Base-by-base conservation (phyloP, 2,888 invertebrate species). In the Osmoderma eremita region DNA sequence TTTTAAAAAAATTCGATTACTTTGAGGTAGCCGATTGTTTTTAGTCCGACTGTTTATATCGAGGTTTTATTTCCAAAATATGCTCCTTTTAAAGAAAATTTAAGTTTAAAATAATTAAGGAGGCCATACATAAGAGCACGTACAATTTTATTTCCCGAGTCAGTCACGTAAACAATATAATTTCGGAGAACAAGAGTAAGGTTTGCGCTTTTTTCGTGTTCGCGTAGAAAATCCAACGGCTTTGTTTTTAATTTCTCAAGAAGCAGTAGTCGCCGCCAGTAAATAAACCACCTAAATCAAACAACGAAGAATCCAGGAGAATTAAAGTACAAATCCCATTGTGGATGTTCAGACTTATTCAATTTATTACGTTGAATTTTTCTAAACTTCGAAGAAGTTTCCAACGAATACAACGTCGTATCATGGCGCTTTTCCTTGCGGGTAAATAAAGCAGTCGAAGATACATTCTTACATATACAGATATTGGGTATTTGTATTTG, bases 341-440 rank as follows among this genome's bases (percentile, higher is more conserved):
- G 48, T 62, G 48, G 17, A 62, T 62, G 49, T 49, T 30, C n/a
- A 30, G 48, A 30, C 48, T 48, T 62, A 62, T 62, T 48, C 62
- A 30, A 62, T 62, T 62, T 48, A 62, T 45, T 36, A 17, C 15
- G 24, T 36, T 18, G 49, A 36, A 54, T 54, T 54, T 0, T 20
- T 39, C n/a, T 4, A 54, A 36, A 39, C 17, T 54, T 39, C 39
- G 39, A 6, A 17, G 8, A 54, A 54, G 38, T 39, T 51, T 51
- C 24, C 22, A 51, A 4, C 24, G 13, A 24, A 15, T 24, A 22
- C 50, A 30, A 6, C 30, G 30, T 22, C 15, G 30, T 51, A n/a
- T 42, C 17, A 17, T 42, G 4, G 13, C n/a, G 1, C 12, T 12
- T 12, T 42, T 5, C 6, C 10, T 30, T 30, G 5, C 42, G 4